Evolutionary conservation across 2,888 invertebrate genomes (phyloP), one percentile per base, ranked within the genome.

Genomic region (Thymelicus lineola): DNA sequence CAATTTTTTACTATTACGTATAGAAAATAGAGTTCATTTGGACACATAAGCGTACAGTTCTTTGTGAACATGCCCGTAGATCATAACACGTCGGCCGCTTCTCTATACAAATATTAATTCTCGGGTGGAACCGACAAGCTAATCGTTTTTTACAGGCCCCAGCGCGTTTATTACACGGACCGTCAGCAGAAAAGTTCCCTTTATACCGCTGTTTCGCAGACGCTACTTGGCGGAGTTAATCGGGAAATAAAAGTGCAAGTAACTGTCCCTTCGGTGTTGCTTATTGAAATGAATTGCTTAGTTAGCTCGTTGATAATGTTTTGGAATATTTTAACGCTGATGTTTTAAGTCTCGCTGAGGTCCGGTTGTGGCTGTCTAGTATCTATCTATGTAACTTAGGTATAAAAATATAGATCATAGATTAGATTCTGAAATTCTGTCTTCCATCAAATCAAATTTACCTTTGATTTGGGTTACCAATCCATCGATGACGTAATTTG

Each of bases 101-200:
- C 79, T 85, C 85, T 88, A 86, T 88, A 89, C 90, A 91, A 91
- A 91, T 89, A 91, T 89, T 89, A 89, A 88, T 90, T 86, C 88
- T 87, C 83, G 82, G 82, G 85, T 80, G 80, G 81, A 78, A 78
- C 78, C 79, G 83, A 83, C 81, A 81, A 82, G 80, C 83, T 86
- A 87, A 89, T 86, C 84, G 82, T 85, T 86, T 86, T 86, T 87
- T 88, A 85, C 85, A 83, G 82, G 55, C 67, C 83, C 80, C 80
- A 80, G 80, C 84, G 80, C 79, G 82, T 79, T 81, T 73, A 72
- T 72, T 74, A 80, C 79, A 61, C 61, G 53, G 48, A 68, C 67
- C 67, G 61, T 68, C 67, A 68, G 67, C 67, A 62, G 61, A 68
- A 68, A 68, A 68, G 67, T 61, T 61, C 45, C 61, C 46, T 68